Evolutionary conservation across 2,113 vertebrate species (phyloP), one percentile per base, ranked within the genome.

Genomic region (Connochaetes taurinus): DNA sequence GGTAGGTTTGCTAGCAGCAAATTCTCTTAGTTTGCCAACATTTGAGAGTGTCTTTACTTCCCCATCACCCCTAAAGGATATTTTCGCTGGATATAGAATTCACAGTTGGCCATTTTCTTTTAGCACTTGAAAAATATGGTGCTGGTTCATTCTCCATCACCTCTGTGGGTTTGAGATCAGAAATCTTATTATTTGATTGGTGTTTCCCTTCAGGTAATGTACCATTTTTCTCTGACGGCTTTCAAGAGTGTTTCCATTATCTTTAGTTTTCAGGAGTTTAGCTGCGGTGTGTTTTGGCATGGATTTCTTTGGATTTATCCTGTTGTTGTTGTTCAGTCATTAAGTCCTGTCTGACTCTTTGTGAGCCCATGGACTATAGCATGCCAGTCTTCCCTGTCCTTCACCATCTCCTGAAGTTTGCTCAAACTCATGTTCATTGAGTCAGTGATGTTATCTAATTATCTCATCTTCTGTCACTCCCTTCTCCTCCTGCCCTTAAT

Each of bases 81-180:
- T 15, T 6, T 40, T 5, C 5, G 0, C 71, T 45, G 47, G 47
- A 5, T 25, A 12, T 6, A n/a, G 23, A 45, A 29, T 23, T 15
- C 14, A 7, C 10, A n/a, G 23, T 4, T 7, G 1, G 3, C 29
- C 0, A 2, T 36, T 71, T 27, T 4, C 47, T 47, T 10, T 27
- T 33, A 53, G 97, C 31, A 1, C 36, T 16, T 15, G 25, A 23
- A n/a, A 19, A 33, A 36, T 0, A 10, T 16, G 3, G 12, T 6
- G 21, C 14, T 10, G 1, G 6, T 12, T 29, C 23, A 74, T 60
- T 19, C 58, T 33, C 52, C 16, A 1, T 0, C 23, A 29, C 36
- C 6, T 7, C 53, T 0, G 3, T 8, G 25, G 80, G 47, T 11
- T 17, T 27, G 29, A 2, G 88, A 15, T 36, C 25, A 17, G 36